phyloP scores from a whole-genome alignment of 2,888 invertebrate genomes.

The Nephrotoma appendiculata region DNA sequence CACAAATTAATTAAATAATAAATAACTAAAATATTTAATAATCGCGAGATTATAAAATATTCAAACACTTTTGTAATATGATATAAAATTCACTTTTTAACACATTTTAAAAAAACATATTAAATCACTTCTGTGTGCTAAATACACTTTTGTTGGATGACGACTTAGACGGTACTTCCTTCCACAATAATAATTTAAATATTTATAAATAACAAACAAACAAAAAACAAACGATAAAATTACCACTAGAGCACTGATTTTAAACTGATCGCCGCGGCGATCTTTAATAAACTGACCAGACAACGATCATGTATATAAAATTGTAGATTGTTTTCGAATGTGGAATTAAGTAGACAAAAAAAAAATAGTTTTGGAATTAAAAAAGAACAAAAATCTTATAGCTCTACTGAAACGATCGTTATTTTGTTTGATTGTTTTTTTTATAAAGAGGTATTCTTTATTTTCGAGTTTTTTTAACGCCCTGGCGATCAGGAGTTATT shows the following conservation, averaged over 20 bases:
- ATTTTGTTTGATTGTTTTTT: neutral
- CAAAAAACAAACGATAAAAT: neutral
- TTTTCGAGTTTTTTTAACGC: neutral
- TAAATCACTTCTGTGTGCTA: neutral
- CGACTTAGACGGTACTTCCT: neutral
- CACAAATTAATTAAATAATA: neutral
- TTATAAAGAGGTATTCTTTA: neutral
- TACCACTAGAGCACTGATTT: neutral
- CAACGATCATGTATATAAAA: neutral
- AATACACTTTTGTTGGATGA: neutral
- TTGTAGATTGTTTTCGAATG: neutral
- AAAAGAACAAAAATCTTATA: neutral
- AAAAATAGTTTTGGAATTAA: neutral
- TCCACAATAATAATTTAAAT: neutral
- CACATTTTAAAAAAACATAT: neutral
- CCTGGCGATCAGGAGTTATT: neutral
- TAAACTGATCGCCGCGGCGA: neutral
- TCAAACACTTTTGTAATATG: neutral
- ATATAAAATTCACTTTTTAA: neutral
- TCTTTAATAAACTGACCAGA: neutral
- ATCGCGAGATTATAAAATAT: neutral
- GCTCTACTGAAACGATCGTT: neutral
- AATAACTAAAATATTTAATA: neutral
- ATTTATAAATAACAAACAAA: neutral
- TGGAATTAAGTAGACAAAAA: neutral